Evolutionary conservation across 2,113 vertebrate species (phyloP).

Genomic region (Abramis brama): DNA sequence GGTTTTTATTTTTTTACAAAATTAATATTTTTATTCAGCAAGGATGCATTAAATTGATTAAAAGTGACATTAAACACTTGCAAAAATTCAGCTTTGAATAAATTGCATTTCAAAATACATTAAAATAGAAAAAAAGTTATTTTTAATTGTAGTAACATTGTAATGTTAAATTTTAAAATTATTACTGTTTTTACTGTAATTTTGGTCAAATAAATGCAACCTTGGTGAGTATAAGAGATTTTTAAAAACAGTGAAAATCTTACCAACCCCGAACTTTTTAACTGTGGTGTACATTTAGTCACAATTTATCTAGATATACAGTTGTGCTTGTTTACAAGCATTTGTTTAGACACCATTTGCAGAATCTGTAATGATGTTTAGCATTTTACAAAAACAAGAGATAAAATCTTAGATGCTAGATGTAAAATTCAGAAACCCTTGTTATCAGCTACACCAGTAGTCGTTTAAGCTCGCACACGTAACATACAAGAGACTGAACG

Average conservation of each 20-base stretch:
- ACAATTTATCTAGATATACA: not conserved
- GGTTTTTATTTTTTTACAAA: not conserved
- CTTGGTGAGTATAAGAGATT: not conserved
- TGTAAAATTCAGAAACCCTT: too few relatives aligned
- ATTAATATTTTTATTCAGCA: not conserved
- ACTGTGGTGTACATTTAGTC: not conserved
- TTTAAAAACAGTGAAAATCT: not conserved
- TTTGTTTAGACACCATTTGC: not conserved
- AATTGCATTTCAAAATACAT: not conserved
- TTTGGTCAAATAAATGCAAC: not conserved
- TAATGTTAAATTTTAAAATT: too few relatives aligned
- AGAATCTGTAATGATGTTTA: not conserved
- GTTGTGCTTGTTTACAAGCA: not conserved
- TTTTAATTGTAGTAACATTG: not conserved
- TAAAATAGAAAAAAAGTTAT: not conserved
- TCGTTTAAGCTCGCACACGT: too few relatives aligned
- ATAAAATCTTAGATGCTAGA: not conserved
- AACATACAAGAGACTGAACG: too few relatives aligned
- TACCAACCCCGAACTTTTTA: not conserved
- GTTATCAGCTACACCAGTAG: too few relatives aligned
- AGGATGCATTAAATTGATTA: not conserved
- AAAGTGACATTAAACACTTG: not conserved
- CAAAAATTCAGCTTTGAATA: not conserved
- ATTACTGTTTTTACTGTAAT: not conserved
- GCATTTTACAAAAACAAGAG: constrained; percentile 5